phyloP scores from a whole-genome alignment of 2,113 vertebrate genomes.

The Lethenteron camtschaticum region DNA sequence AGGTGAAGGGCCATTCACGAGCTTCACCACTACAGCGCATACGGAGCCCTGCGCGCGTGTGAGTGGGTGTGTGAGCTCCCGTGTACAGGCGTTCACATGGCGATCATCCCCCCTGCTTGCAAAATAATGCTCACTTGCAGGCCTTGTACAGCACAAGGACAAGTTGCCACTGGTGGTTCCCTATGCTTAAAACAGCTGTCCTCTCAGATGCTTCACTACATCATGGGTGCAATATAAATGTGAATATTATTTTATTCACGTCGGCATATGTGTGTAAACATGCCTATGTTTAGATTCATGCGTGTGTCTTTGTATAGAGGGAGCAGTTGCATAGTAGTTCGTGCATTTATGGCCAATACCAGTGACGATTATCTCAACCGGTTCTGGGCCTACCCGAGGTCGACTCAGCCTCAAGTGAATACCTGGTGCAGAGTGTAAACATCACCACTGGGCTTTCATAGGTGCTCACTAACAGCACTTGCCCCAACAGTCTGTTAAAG shows the following conservation, averaged over 20 bases:
- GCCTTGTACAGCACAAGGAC: not conserved
- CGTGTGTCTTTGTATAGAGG: not conserved
- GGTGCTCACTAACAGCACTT: not conserved
- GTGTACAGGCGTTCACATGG: not conserved
- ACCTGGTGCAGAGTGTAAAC: not conserved
- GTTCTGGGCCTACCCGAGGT: not conserved
- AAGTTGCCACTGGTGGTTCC: not conserved
- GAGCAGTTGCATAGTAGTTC: not conserved
- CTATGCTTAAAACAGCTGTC: not conserved
- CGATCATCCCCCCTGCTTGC: not conserved
- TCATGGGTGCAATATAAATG: not conserved
- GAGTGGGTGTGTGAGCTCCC: not conserved
- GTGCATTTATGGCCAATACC: not conserved
- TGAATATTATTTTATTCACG: not conserved
- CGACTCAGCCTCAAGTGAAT: not conserved
- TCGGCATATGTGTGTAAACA: not conserved
- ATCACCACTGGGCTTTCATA: not conserved
- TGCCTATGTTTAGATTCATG: not conserved
- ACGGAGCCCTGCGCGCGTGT: not conserved
- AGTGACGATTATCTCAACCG: not conserved
- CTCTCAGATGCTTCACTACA: too few species aligned
- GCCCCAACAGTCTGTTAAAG: not conserved
- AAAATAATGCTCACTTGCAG: not conserved
- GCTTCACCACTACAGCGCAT: not conserved
- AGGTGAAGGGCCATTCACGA: conserved; percentile 33